Percentiles rank a stretch among this genome's conserved stretches.
phyloP scores from a whole-genome alignment of 2,113 vertebrate species.

The Tenebrosternarchus preto region DNA sequence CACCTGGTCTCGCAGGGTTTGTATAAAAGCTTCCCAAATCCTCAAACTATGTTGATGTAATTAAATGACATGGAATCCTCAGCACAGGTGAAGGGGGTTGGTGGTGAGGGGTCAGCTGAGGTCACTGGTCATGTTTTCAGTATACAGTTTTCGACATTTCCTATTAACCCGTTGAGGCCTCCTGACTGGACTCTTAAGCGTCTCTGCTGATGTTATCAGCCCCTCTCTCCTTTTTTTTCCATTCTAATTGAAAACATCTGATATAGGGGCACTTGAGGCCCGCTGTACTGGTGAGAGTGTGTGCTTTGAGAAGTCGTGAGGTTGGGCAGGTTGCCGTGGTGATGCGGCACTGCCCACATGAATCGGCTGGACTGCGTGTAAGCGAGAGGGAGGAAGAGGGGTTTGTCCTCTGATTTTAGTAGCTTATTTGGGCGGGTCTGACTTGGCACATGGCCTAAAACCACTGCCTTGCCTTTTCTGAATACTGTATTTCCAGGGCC shows the following conservation, averaged over 20 bases:
- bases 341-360: background rate
- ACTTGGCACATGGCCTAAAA: slow-evolving; percentile 18
- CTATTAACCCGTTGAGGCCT: slow-evolving; percentile 12
- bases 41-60: background rate
- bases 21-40: background rate
- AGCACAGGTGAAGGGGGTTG: slow-evolving; percentile 27
- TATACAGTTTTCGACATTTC: slow-evolving; percentile 23
- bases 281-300: slow-evolving; percentile 8
- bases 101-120: slow-evolving; percentile 25
- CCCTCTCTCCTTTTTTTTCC: slow-evolving; percentile 14
- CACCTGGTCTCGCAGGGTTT: background rate
- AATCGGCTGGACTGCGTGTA: slow-evolving; percentile 34
- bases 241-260: slow-evolving; percentile 48
- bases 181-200: slow-evolving; percentile 26
- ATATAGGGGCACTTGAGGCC: slow-evolving; percentile 20
- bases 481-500: slow-evolving; percentile 31
- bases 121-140: slow-evolving; percentile 34
- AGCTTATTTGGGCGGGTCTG: slow-evolving; percentile 37
- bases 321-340: background rate
- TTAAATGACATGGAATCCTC: slow-evolving; percentile 8
- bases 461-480: slow-evolving; percentile 26
- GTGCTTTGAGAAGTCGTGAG: slow-evolving; percentile 14
- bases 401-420: slow-evolving; percentile 19
- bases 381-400: background rate
- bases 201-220: slow-evolving; percentile 10